Percentiles rank a stretch among this genome's conserved stretches.
Conservation (phyloP, 1,140 invertebrate species). For the Paraescarpia echinospica region DNA sequence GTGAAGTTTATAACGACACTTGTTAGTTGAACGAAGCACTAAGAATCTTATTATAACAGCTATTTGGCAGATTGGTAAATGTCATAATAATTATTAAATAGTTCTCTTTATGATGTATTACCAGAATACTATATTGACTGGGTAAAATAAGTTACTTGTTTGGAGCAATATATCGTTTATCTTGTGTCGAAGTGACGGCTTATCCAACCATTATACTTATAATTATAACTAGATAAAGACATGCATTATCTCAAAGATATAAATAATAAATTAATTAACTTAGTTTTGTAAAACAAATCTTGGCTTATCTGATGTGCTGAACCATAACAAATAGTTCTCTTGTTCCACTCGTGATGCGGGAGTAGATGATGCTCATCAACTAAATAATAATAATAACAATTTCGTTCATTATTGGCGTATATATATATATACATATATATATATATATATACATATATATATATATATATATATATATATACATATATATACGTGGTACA, state of each 20-base stretch:
- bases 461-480: background rate
- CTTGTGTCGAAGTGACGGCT: background rate
- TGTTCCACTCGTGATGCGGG: background rate
- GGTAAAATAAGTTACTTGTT: too few relatives aligned
- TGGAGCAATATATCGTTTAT: background rate
- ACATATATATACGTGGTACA: background rate
- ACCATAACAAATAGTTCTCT: background rate
- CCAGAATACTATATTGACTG: background rate
- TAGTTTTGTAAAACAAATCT: background rate
- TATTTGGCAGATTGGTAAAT: background rate
- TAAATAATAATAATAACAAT: background rate
- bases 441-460: background rate
- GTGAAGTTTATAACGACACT: background rate
- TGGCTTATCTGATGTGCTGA: background rate
- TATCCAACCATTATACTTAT: background rate
- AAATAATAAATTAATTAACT: background rate
- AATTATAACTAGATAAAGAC: background rate
- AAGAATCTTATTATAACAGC: background rate
- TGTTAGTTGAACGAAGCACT: background rate
- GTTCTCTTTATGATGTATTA: background rate
- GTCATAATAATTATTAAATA: background rate
- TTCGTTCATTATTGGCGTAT: too few relatives aligned
- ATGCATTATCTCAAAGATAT: background rate
- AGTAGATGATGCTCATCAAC: background rate
- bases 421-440: too few relatives aligned